These are phyloP conservation scores for Drosophila kuntzei DNA, from an alignment of 2,888 invertebrate species.

Conservation along the genomic window DNA sequence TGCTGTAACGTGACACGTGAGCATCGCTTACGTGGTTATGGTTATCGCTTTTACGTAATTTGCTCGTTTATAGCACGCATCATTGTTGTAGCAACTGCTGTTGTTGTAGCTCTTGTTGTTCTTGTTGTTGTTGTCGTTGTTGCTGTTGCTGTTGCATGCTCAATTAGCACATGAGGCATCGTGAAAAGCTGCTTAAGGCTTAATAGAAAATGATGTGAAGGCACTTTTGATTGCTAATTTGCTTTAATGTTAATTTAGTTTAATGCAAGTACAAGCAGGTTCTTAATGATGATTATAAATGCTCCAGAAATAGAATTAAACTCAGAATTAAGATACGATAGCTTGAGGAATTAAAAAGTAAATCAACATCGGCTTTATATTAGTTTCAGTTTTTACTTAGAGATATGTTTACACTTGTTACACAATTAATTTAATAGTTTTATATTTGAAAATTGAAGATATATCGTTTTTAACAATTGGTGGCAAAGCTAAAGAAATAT, in stretches of 20 bases:
- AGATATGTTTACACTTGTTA: too few species aligned
- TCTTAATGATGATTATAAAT: slow-evolving; percentile 7
- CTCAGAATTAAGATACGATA: neutral
- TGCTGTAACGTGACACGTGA: slow-evolving; percentile 71
- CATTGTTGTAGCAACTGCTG: slow-evolving; percentile 48
- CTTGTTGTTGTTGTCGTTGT: slow-evolving; percentile 7
- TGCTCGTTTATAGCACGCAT: slow-evolving; percentile 63
- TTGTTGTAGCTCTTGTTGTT: slow-evolving; percentile 23
- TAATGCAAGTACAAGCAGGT: slow-evolving; percentile 16
- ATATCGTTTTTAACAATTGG: neutral
- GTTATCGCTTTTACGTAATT: slow-evolving; percentile 78
- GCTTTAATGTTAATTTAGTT: slow-evolving; percentile 34
- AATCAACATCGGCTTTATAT: neutral
- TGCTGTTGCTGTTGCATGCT: slow-evolving; percentile 43
- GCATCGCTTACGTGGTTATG: slow-evolving; percentile 69
- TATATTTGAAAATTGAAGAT: neutral
- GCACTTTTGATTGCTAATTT: slow-evolving; percentile 35
- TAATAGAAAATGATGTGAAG: slow-evolving; percentile 25
- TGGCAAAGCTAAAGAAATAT: neutral
- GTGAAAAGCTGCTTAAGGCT: slow-evolving; percentile 40
- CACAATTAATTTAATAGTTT: neutral
- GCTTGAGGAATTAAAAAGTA: neutral
- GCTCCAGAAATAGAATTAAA: slow-evolving; percentile 15
- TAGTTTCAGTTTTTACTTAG: neutral
- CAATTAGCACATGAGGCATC: slow-evolving; percentile 48